Conservation (phyloP, 2,888 invertebrate species). For the Phyllotreta striolata region DNA sequence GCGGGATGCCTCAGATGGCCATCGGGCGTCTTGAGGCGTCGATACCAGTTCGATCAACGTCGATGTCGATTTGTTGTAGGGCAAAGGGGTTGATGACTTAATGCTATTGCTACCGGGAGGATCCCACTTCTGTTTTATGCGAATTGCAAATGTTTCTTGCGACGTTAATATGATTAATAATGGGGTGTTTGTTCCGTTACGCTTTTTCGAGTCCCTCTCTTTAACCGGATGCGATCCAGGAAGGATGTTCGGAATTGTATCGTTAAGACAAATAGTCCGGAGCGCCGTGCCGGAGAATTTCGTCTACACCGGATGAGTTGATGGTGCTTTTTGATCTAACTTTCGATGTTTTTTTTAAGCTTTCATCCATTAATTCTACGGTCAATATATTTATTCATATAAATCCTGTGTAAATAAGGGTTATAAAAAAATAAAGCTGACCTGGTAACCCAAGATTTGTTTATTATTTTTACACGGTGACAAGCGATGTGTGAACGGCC, state of each 20-base stretch:
- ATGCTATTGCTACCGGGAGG: no score
- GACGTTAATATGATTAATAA: no score
- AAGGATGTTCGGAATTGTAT: conserved; percentile 33
- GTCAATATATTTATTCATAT: no score
- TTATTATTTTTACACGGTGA: conserved; percentile 15
- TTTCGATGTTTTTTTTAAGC: no score
- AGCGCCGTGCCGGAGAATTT: conserved; percentile 15
- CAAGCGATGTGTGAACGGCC: conserved; percentile 27
- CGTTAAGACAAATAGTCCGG: conserved; percentile 37
- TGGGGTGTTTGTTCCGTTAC: no score
- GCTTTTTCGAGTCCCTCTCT: conserved; percentile 29
- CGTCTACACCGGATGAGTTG: conserved; percentile 27
- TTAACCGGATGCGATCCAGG: conserved; percentile 34
- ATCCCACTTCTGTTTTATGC: no score
- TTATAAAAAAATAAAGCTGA: conserved; percentile 8
- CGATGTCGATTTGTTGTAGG: no score
- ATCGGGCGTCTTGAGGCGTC: conserved; percentile 27
- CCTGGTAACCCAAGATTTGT: conserved; percentile 2
- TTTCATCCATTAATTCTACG: no score
- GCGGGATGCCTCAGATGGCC: conserved; percentile 18
- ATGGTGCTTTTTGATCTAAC: background rate
- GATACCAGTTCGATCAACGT: background rate
- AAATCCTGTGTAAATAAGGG: no score
- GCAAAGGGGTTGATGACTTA: no score
- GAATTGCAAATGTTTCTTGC: no score